phyloP scores from a whole-genome alignment of 2,888 invertebrate genomes.

The Globia sparganii region DNA sequence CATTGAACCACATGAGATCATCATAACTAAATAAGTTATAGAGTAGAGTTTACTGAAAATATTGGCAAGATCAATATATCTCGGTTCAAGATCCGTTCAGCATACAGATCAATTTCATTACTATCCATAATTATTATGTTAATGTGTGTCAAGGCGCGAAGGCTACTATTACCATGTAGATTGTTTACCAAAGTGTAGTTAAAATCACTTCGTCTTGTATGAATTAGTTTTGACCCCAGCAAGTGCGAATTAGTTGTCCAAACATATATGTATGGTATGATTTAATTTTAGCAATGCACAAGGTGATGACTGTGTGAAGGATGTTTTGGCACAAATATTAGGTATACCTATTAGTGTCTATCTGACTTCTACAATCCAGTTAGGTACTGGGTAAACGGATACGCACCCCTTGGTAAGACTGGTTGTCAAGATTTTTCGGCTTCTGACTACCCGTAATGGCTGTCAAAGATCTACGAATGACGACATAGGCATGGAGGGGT shows the following conservation, averaged over 20 bases:
- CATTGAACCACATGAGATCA: not conserved
- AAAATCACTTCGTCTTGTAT: not conserved
- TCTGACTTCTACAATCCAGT: no score
- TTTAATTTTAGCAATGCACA: conserved; percentile 29
- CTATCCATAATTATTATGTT: conserved; percentile 11
- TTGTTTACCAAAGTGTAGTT: conserved; percentile 10
- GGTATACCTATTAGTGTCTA: not conserved
- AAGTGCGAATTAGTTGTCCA: conserved; percentile 26
- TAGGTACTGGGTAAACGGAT: no score
- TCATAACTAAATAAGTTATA: not conserved
- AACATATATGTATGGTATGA: conserved; percentile 27
- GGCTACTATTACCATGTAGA: conserved; percentile 17
- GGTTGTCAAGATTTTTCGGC: not conserved
- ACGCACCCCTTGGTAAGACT: no score
- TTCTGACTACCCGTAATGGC: not conserved
- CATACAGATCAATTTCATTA: conserved; percentile 28
- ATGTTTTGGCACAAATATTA: not conserved
- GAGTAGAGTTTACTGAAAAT: not conserved
- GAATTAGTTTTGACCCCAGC: not conserved
- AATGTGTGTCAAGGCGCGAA: conserved; percentile 27
- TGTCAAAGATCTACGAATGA: not conserved
- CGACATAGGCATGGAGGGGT: not conserved
- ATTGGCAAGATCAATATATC: conserved; percentile 17
- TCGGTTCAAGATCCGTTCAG: not conserved
- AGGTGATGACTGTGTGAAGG: not conserved